A percentile compares a stretch with the other conserved stretches of the same genome.
Evolutionary conservation across 2,113 vertebrate species (phyloP).

Genomic region (Centrocercus urophasianus): DNA sequence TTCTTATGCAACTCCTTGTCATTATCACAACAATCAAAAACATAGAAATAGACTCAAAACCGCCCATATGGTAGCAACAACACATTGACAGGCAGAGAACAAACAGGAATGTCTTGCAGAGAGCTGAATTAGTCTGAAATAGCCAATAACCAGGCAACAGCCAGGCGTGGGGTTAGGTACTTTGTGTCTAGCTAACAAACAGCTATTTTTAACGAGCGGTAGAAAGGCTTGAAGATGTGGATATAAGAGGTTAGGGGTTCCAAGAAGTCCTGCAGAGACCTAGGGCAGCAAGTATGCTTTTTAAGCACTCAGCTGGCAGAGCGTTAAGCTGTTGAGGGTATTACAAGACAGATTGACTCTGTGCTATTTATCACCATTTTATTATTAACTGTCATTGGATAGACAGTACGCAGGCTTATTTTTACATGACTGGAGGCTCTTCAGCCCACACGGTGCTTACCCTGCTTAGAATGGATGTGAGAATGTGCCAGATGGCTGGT

Average conservation of each 20-base stretch:
- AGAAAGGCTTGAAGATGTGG: background rate
- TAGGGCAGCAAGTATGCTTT: rapidly evolving
- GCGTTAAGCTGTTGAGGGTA: background rate
- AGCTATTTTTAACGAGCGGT: background rate
- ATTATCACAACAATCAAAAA: background rate
- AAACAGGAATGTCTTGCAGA: background rate
- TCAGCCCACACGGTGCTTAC: background rate
- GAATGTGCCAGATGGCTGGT: background rate
- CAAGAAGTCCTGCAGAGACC: background rate
- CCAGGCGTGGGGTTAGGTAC: background rate
- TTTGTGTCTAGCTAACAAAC: background rate
- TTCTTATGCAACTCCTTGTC: background rate
- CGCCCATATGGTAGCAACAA: background rate
- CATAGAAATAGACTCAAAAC: background rate
- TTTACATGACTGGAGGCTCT: background rate
- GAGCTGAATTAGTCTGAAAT: background rate
- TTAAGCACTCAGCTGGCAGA: background rate
- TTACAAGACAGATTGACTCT: background rate
- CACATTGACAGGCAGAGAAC: background rate
- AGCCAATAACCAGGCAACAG: background rate
- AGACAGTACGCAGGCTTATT: background rate
- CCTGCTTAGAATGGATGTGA: background rate
- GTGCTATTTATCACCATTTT: background rate
- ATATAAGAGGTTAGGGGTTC: background rate
- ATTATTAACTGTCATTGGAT: background rate